phyloP scores from a whole-genome alignment of 2,888 invertebrate genomes.

The Clistopyga incitator region DNA sequence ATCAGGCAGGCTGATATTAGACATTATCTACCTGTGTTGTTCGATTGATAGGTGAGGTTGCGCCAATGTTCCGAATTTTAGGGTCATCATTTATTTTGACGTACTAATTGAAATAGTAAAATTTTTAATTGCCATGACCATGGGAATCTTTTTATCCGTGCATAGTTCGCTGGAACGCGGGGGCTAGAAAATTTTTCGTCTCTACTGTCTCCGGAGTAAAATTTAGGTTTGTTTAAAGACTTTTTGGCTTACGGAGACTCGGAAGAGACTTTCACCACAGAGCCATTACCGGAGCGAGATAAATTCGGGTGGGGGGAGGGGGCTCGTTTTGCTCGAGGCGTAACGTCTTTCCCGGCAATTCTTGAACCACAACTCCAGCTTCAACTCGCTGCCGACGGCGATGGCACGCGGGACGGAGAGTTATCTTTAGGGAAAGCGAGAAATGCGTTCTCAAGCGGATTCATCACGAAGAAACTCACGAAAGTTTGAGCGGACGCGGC shows the following conservation, averaged over 20 bases:
- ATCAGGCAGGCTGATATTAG: too few relatives aligned
- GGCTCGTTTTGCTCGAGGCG: conserved; percentile 50
- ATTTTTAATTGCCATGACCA: background rate
- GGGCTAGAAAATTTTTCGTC: conserved; percentile 43
- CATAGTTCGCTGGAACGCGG: too few relatives aligned
- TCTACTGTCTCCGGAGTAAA: conserved; percentile 29
- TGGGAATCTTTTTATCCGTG: background rate
- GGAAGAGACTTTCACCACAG: conserved; percentile 42
- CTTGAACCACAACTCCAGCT: conserved; percentile 39
- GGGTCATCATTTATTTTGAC: background rate
- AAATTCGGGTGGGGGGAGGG: conserved; percentile 46
- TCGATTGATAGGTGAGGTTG: too few relatives aligned
- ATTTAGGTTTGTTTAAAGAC: conserved; percentile 57
- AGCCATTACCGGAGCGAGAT: conserved; percentile 59
- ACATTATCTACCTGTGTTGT: too few relatives aligned
- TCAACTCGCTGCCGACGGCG: conserved; percentile 8
- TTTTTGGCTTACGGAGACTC: conserved; percentile 37
- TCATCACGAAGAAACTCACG: conserved; percentile 57
- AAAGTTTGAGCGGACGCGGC: conserved; percentile 45
- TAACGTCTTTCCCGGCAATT: conserved; percentile 53
- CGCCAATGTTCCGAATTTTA: background rate
- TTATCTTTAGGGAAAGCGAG: conserved; percentile 46
- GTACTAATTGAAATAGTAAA: background rate
- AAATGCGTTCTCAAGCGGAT: conserved; percentile 39
- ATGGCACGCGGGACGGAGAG: conserved; percentile 49